phyloP scores from a whole-genome alignment of 2,797 vertebrate genomes.

The Etheostoma perlongum region DNA sequence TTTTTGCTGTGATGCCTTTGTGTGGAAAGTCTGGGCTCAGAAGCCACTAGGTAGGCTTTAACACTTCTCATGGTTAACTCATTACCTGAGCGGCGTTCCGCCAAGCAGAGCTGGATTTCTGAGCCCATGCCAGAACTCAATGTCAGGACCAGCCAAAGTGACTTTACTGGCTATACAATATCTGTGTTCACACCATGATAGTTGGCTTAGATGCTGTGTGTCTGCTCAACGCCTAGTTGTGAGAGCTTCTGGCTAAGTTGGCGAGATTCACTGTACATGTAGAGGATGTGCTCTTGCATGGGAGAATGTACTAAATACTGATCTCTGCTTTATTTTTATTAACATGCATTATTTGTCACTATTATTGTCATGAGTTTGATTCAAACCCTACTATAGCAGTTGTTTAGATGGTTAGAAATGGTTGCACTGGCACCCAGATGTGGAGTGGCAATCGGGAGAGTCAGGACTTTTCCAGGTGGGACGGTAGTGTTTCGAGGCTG shows the following conservation, averaged over 20 bases:
- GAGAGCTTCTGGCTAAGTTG: constrained; percentile 52
- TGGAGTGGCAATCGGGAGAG: too few relatives aligned
- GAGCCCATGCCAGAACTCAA: constrained; percentile 75
- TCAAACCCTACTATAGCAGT: too few relatives aligned
- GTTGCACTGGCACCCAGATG: too few relatives aligned
- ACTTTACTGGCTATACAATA: constrained; percentile 66
- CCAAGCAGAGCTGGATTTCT: constrained; percentile 59
- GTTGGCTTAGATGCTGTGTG: constrained; percentile 61
- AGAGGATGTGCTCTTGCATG: constrained; percentile 34
- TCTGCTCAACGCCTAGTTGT: constrained; percentile 51
- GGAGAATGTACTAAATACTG: constrained; percentile 11
- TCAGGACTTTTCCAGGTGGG: too few relatives aligned
- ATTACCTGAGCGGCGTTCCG: constrained; percentile 77
- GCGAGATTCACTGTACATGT: constrained; percentile 38
- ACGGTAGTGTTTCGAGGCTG: too few relatives aligned
- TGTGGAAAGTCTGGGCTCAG: constrained; percentile 66
- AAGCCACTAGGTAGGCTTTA: constrained; percentile 80
- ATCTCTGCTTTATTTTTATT: constrained; percentile 13
- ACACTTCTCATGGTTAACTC: constrained; percentile 76
- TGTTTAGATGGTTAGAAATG: too few relatives aligned
- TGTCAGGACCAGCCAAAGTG: constrained; percentile 68
- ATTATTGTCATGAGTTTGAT: too few relatives aligned
- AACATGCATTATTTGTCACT: too few relatives aligned
- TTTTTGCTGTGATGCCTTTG: constrained; percentile 60
- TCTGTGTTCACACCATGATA: constrained; percentile 64